Conservation (phyloP, 2,797 vertebrate genomes). For the Chromobotia macracanthus region DNA sequence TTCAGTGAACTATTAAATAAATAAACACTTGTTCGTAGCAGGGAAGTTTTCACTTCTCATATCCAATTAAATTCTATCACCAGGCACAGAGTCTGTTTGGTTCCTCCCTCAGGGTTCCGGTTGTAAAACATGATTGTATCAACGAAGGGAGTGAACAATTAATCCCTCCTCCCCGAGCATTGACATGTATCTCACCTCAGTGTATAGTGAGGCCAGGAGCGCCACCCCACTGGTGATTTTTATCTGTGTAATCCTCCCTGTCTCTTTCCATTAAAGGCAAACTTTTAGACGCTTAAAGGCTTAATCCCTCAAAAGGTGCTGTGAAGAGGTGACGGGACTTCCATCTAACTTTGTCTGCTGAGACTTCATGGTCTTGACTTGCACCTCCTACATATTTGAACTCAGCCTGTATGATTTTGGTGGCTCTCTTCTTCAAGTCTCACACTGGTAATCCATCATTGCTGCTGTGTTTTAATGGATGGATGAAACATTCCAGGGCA, state of each 20-base stretch:
- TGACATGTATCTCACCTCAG: slow-evolving; percentile 33
- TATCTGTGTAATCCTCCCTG: slow-evolving; percentile 38
- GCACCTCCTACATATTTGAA: slow-evolving; percentile 19
- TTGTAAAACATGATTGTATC: slow-evolving; percentile 43
- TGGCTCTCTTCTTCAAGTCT: slow-evolving; percentile 39
- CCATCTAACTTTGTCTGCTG: slow-evolving; percentile 42
- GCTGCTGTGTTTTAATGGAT: slow-evolving; percentile 14
- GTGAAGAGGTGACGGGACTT: slow-evolving; percentile 20
- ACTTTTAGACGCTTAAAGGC: slow-evolving; percentile 23
- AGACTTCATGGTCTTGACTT: slow-evolving; percentile 33
- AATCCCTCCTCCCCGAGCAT: slow-evolving; percentile 33
- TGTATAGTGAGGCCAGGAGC: slow-evolving; percentile 25
- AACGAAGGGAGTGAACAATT: slow-evolving; percentile 32
- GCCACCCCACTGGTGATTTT: slow-evolving; percentile 17
- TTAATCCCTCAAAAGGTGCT: slow-evolving; percentile 25
- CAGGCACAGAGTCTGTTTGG: slow-evolving; percentile 28
- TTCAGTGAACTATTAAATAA: too few species aligned
- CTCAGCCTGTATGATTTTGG: slow-evolving; percentile 32
- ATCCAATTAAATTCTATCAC: slow-evolving; percentile 25
- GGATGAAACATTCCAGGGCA: background rate
- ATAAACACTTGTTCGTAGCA: background rate
- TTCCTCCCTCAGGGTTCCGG: slow-evolving; percentile 22
- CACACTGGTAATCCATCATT: slow-evolving; percentile 32
- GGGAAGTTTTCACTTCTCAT: slow-evolving; percentile 2
- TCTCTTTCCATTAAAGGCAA: slow-evolving; percentile 39